Conservation (phyloP, 2,888 invertebrate species). For the Sarcophaga variegata region DNA sequence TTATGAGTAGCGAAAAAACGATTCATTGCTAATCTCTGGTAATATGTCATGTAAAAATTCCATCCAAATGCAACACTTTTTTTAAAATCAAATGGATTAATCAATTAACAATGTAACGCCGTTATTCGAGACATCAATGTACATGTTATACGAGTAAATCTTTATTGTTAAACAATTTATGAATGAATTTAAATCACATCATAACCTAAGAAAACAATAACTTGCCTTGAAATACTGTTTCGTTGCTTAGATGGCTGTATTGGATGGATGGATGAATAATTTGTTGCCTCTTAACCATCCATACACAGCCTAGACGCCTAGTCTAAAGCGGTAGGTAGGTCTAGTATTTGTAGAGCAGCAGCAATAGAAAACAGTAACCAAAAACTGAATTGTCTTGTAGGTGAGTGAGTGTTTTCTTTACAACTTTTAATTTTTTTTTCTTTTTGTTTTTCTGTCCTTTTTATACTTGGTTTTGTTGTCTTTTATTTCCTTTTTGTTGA, state of each 20-base stretch:
- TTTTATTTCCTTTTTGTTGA: not conserved
- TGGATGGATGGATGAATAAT: constrained; percentile 12
- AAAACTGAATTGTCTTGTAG: constrained; percentile 62
- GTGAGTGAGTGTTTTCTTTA: constrained; percentile 49
- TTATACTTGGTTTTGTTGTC: not conserved
- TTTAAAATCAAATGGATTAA: too few relatives aligned
- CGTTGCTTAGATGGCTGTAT: constrained; percentile 23
- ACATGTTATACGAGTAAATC: not conserved
- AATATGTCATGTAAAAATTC: too few relatives aligned
- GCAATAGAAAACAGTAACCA: constrained; percentile 64
- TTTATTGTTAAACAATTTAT: constrained; percentile 64
- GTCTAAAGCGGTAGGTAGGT: not conserved
- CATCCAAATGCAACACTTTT: too few relatives aligned
- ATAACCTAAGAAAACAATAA: constrained; percentile 67
- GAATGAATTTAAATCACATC: constrained; percentile 71
- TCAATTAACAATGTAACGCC: not conserved
- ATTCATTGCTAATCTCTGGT: too few relatives aligned
- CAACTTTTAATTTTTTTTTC: constrained; percentile 6
- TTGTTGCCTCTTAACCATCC: not conserved
- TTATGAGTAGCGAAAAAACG: too few relatives aligned
- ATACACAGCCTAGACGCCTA: not conserved
- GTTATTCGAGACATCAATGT: not conserved
- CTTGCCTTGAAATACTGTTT: constrained; percentile 45
- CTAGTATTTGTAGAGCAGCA: not conserved
- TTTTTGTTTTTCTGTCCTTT: constrained; percentile 13